Percentiles rank a stretch among this genome's conserved stretches.
Conservation (phyloP, 1,140 invertebrate genomes). For the Magallana gigas region DNA sequence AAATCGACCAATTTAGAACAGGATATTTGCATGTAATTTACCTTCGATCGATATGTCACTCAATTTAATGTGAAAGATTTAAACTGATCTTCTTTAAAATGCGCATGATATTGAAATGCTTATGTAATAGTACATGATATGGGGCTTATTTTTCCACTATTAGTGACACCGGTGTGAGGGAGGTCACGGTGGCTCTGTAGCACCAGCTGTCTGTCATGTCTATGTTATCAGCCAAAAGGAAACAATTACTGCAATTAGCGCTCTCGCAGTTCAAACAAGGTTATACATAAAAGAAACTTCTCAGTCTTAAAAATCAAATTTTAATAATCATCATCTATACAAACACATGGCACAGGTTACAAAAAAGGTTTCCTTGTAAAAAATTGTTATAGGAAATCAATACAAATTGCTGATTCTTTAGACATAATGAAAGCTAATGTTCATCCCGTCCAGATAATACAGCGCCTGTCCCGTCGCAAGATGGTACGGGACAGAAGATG, state of each 20-base stretch:
- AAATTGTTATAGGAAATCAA: constrained; percentile 19
- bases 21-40: not conserved
- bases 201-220: not conserved
- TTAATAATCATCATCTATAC: not conserved
- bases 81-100: not conserved
- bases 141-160: not conserved
- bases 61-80: not conserved
- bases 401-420: constrained; percentile 10
- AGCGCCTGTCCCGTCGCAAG: not conserved
- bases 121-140: not conserved
- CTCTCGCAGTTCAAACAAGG: not conserved
- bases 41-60: not conserved
- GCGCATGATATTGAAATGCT: not conserved
- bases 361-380: not conserved
- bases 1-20: too few species aligned
- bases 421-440: constrained; percentile 12
- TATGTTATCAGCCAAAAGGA: not conserved
- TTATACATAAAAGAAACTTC: not conserved
- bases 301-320: not conserved
- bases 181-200: not conserved
- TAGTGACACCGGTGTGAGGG: not conserved
- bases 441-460: not conserved
- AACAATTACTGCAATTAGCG: not conserved
- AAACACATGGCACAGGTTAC: not conserved
- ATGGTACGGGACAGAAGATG: constrained; percentile 2